phyloP scores from a whole-genome alignment of 2,888 invertebrate genomes.

The Tanytarsus gracilentus region DNA sequence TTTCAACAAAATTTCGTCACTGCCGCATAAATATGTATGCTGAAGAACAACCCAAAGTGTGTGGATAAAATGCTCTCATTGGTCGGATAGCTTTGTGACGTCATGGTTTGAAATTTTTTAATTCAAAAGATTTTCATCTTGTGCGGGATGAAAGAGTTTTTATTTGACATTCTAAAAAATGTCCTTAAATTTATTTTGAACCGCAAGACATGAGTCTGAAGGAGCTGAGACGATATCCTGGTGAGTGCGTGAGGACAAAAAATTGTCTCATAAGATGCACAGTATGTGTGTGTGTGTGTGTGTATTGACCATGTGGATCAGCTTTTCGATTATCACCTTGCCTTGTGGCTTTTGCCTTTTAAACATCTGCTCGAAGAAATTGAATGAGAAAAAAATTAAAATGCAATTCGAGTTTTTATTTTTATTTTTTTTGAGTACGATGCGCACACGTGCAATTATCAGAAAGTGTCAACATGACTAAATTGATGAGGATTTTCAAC shows the following conservation, averaged over 20 bases:
- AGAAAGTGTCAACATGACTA: too few relatives aligned
- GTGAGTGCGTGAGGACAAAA: not conserved
- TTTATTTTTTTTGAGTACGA: not conserved
- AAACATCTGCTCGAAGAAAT: not conserved
- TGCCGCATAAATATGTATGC: not conserved
- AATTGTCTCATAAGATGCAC: not conserved
- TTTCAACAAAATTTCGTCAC: not conserved
- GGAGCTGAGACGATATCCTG: not conserved
- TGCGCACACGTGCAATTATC: too few relatives aligned
- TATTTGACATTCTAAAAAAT: not conserved
- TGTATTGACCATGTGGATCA: not conserved
- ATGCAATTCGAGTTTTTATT: too few relatives aligned
- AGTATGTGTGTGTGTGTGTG: not conserved
- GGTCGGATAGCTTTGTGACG: constrained; percentile 17
- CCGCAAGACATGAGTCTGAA: not conserved
- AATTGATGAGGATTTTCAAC: too few relatives aligned
- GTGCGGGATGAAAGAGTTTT: not conserved
- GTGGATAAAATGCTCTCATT: not conserved
- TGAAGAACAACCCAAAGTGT: not conserved
- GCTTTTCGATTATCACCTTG: constrained; percentile 8
- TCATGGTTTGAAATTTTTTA: not conserved
- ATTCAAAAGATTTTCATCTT: not conserved
- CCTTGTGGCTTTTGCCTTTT: not conserved
- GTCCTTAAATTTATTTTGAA: not conserved
- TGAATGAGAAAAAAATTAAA: not conserved